Evolutionary conservation across 2,113 vertebrate species (phyloP), one percentile per base, ranked within the genome.

Genomic region (Entomyzon cyanotis): DNA sequence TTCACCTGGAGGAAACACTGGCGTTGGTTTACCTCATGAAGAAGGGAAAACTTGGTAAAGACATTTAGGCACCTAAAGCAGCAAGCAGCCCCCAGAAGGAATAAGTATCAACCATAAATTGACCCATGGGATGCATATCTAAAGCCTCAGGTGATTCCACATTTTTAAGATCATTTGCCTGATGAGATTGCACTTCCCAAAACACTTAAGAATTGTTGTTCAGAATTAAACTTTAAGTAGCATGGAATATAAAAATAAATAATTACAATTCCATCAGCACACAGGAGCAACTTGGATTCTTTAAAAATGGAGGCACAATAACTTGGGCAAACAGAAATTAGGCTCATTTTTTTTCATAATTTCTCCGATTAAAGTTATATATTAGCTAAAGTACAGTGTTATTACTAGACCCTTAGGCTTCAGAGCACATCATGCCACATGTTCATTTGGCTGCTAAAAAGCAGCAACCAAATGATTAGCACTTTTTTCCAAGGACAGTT

Each of bases 381-480:
- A 94, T 97, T 97, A 96, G 74, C 91, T 96, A 84, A 96, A 97
- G 87, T 63, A 83, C 58, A 90, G 84, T 65, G 76, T 84, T 94
- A 85, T 96, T 93, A 91, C 92, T 70, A 88, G 12, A 95, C 71
- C 95, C 84, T 87, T 35, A 84, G 71, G 96, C 90, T 96, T 89
- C 83, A 73, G 46, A 78, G 65, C 60, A 87, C 74, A 91, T 87
- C 68, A 41, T 35, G 24, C 76, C 84, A 77, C 84, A 47, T 55
- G 76, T 93, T 96, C 93, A 75, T 89, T 89, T 62, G 71, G 93
- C 87, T 92, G 90, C 91, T 96, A 95, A 94, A 96, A 95, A 94
- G 94, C 68, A 91, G 81, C 74, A 91, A 93, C 84, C 87, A 95
- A 96, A 70, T 76, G 58, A 96, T 84, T 84, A 69, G 73, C 67